Conservation (phyloP, 2,797 vertebrate genomes). For the Danio choprae region DNA sequence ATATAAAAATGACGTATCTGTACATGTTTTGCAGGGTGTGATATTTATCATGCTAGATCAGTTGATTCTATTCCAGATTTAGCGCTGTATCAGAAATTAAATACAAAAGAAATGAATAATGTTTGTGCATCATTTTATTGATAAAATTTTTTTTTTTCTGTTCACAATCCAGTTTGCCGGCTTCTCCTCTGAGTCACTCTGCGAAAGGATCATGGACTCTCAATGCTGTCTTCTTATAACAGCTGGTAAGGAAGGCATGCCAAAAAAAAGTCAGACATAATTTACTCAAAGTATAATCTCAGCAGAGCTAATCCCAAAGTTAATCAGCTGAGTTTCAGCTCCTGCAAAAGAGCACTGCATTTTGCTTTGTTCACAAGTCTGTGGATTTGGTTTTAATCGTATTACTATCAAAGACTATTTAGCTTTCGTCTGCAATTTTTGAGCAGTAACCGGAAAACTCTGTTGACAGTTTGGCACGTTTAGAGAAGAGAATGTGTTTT, state of each 20-base stretch:
- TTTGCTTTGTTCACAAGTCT: constrained; percentile 2
- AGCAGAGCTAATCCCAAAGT: constrained; percentile 11
- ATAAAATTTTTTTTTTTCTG: neutral
- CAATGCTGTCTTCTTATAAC: constrained; percentile 91
- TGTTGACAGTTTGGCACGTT: neutral
- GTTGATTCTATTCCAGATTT: neutral
- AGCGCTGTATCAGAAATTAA: neutral
- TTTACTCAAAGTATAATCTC: constrained; percentile 24
- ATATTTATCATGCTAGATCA: neutral
- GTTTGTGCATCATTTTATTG: neutral
- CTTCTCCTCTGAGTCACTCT: constrained; percentile 94
- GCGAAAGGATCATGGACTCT: constrained; percentile 92
- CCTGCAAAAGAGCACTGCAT: neutral
- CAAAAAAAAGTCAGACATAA: constrained; percentile 5
- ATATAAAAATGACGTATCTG: neutral
- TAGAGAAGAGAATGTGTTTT: neutral
- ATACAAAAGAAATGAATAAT: neutral
- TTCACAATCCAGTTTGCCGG: constrained; percentile 88
- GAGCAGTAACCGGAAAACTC: neutral
- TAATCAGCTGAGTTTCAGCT: constrained; percentile 26
- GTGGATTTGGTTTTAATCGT: constrained; percentile 7
- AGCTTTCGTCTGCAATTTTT: neutral
- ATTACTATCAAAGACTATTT: constrained; percentile 29
- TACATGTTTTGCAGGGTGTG: neutral
- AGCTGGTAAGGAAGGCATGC: constrained; percentile 79